These are phyloP conservation scores for Colaptes auratus DNA, from an alignment of 2,113 vertebrate genomes.

Conservation along the genomic window DNA sequence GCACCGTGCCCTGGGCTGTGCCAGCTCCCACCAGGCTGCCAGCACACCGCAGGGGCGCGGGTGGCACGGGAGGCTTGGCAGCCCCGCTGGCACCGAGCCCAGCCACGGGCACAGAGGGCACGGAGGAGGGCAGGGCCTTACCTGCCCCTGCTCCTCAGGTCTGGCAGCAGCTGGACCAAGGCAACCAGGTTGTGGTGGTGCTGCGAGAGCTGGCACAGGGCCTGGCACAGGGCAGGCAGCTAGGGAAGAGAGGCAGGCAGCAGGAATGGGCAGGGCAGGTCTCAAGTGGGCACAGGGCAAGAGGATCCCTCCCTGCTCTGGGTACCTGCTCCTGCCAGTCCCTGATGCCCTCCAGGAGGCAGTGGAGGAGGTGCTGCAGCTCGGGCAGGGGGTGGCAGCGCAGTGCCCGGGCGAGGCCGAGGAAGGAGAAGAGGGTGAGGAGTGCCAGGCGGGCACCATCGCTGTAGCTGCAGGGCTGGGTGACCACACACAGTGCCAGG, in stretches of 20 bases:
- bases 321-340: slow-evolving; percentile 51
- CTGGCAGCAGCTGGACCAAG: background rate
- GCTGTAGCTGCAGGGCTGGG: background rate
- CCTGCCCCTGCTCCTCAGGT: slow-evolving; percentile 17
- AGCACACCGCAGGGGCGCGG: background rate
- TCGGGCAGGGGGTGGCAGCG: slow-evolving; percentile 30
- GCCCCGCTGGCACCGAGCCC: background rate
- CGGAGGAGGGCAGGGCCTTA: background rate
- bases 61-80: background rate
- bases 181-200: slow-evolving; percentile 67
- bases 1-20: background rate
- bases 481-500: slow-evolving; percentile 20
- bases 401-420: background rate
- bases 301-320: no score
- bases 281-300: background rate
- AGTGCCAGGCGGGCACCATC: background rate
- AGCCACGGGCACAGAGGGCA: background rate
- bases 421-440: background rate
- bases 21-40: background rate
- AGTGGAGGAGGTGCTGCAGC: slow-evolving; percentile 55
- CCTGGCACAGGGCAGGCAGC: slow-evolving; percentile 25
- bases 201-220: slow-evolving; percentile 12
- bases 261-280: background rate
- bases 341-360: slow-evolving; percentile 12
- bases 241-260: background rate